These are phyloP conservation scores for Sitta europaea DNA, from an alignment of 2,113 vertebrate species.

Conservation along the genomic window DNA sequence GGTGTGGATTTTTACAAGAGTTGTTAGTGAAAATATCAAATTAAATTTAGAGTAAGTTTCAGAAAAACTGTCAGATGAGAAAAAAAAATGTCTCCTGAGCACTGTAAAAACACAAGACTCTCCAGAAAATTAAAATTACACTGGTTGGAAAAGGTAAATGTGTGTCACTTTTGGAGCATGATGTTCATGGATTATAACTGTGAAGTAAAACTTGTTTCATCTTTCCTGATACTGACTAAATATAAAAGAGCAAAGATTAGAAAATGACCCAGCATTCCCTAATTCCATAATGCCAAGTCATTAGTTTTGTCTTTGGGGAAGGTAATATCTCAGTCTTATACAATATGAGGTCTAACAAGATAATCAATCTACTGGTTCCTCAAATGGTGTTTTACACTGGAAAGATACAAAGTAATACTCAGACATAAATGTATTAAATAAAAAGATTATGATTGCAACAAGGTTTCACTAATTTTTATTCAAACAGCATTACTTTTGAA, in stretches of 20 bases:
- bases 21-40: neutral
- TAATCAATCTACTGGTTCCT: neutral
- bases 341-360: neutral
- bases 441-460: neutral
- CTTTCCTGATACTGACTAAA: neutral
- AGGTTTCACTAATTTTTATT: neutral
- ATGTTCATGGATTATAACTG: neutral
- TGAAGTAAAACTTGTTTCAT: neutral
- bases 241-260: neutral
- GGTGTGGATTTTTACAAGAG: neutral
- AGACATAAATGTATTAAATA: neutral
- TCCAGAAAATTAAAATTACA: neutral
- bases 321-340: neutral
- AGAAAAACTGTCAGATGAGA: neutral
- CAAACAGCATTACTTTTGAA: neutral
- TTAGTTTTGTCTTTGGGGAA: neutral
- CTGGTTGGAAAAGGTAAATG: neutral
- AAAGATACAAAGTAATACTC: neutral
- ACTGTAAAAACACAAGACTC: neutral
- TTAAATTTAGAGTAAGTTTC: neutral
- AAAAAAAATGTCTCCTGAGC: neutral
- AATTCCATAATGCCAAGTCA: neutral
- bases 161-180: neutral
- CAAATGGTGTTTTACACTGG: neutral
- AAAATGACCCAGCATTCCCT: neutral